phyloP scores from a whole-genome alignment of 1,140 invertebrate genomes.

The Scaptomyza graminum region DNA sequence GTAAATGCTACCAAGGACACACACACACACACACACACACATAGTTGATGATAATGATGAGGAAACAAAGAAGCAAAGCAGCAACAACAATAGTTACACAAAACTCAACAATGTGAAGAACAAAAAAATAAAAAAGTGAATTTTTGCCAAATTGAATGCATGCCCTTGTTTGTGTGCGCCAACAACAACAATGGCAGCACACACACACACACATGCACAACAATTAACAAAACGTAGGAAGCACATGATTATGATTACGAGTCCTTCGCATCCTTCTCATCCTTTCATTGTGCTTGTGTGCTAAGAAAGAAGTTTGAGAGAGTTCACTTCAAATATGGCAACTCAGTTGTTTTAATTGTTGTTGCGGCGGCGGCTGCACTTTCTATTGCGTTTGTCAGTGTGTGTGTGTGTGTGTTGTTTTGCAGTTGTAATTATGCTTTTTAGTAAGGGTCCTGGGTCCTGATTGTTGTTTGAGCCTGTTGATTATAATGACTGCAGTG shows the following conservation, averaged over 20 bases:
- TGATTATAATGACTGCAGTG: slow-evolving; percentile 42
- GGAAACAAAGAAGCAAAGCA: slow-evolving; percentile 14
- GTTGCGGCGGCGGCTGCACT: slow-evolving; percentile 43
- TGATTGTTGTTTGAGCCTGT: slow-evolving; percentile 27
- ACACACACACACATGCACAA: slow-evolving; percentile 38
- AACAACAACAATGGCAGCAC: slow-evolving; percentile 61
- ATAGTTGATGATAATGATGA: slow-evolving; percentile 43
- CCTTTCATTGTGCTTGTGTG: slow-evolving; percentile 12
- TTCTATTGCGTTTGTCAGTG: slow-evolving; percentile 14
- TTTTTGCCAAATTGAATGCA: slow-evolving; percentile 68
- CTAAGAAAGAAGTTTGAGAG: not conserved
- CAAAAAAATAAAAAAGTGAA: slow-evolving; percentile 23
- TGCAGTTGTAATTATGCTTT: slow-evolving; percentile 70
- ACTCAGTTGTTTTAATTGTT: slow-evolving; percentile 77
- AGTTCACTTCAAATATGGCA: slow-evolving; percentile 74
- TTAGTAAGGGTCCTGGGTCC: slow-evolving; percentile 41
- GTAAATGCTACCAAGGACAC: slow-evolving; percentile 51
- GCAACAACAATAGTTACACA: slow-evolving; percentile 10
- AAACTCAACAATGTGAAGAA: not conserved
- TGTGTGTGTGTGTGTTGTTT: slow-evolving; percentile 29
- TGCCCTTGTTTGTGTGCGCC: slow-evolving; percentile 48
- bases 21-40: slow-evolving; percentile 19
- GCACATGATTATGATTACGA: slow-evolving; percentile 77
- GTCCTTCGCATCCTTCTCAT: slow-evolving; percentile 41
- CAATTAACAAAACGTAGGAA: slow-evolving; percentile 71